Conservation (phyloP, 2,797 vertebrate species). For the Thunnus albacares region DNA sequence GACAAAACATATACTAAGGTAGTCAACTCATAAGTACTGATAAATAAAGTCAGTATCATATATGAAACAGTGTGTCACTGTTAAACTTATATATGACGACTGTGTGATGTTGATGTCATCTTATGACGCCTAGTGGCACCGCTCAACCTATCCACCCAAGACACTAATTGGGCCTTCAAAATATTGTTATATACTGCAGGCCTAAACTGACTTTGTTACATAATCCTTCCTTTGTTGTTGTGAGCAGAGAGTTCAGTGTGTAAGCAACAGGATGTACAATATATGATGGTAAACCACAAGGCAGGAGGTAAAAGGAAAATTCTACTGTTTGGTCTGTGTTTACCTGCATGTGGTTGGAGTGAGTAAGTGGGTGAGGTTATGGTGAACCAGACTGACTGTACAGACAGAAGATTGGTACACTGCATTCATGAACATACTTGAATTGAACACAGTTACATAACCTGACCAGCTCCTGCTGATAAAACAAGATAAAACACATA, state of each 20-base stretch:
- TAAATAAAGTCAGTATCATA: no score
- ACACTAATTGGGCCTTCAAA: no score
- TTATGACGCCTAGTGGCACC: no score
- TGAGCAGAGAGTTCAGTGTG: background rate
- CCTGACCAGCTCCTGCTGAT: background rate
- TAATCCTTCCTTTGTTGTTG: background rate
- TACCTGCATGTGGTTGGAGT: conserved; percentile 34
- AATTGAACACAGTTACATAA: conserved; percentile 35
- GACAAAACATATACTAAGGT: no score
- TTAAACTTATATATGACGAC: no score
- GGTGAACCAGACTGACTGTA: conserved; percentile 24
- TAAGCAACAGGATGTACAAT: conserved; percentile 13
- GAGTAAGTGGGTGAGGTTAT: conserved; percentile 51
- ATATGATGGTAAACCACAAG: conserved; percentile 12
- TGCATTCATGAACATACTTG: conserved; percentile 18
- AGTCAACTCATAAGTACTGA: no score
- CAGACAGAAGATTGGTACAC: conserved; percentile 13
- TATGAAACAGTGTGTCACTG: no score
- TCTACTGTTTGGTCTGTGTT: conserved; percentile 11
- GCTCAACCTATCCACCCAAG: no score
- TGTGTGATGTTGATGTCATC: no score
- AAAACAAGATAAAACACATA: background rate
- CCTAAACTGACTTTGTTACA: background rate
- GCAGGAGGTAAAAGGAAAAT: conserved; percentile 2
- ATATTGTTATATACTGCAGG: no score